A percentile compares a stretch with the other conserved stretches of the same genome.
Evolutionary conservation across 1,140 invertebrate genomes (phyloP).

Genomic region (Papilio dardanus): DNA sequence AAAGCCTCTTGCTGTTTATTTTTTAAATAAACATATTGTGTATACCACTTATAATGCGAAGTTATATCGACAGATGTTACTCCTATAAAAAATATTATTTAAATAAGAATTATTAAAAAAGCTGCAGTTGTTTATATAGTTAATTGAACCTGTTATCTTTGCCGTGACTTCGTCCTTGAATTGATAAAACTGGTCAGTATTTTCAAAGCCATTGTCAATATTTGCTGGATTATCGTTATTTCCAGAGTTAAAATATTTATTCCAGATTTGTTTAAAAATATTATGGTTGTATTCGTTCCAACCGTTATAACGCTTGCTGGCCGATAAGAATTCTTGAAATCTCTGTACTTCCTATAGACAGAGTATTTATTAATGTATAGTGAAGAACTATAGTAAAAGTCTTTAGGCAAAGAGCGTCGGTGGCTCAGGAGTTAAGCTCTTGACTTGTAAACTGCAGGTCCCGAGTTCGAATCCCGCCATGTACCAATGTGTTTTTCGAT

Average conservation of each 20-base stretch:
- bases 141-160: conserved; percentile 52
- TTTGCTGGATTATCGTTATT: conserved; percentile 49
- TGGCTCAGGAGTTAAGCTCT: too few species aligned
- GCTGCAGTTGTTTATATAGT: too few species aligned
- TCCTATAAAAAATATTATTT: too few species aligned
- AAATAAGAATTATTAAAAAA: too few species aligned
- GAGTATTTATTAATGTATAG: background rate
- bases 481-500: too few species aligned
- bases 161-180: conserved; percentile 50
- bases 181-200: conserved; percentile 30
- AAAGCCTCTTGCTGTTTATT: conserved; percentile 73
- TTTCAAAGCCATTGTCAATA: conserved; percentile 46
- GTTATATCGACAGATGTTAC: conserved; percentile 61
- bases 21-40: conserved; percentile 70
- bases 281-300: conserved; percentile 81
- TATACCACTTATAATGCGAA: conserved; percentile 77
- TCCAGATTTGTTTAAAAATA: conserved; percentile 75
- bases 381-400: too few species aligned
- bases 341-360: conserved; percentile 75
- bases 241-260: conserved; percentile 64
- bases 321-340: conserved; percentile 78
- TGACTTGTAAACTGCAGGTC: too few species aligned
- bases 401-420: too few species aligned
- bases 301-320: conserved; percentile 75
- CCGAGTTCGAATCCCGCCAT: too few species aligned